Evolutionary conservation across 2,797 vertebrate genomes (phyloP).

Genomic region (Chromis chromis): DNA sequence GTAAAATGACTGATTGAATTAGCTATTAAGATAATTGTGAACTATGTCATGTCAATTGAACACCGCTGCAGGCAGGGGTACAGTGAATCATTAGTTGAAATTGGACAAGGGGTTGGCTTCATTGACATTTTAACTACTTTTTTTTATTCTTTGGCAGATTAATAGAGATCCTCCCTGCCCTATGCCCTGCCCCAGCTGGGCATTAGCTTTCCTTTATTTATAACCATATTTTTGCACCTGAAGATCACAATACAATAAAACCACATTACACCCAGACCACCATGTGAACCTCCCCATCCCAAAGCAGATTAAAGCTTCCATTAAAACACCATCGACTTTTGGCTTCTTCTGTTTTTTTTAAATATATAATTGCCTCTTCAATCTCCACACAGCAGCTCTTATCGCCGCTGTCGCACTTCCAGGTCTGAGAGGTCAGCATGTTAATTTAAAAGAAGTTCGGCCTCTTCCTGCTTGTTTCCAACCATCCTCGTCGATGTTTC

Average conservation of each 20-base stretch:
- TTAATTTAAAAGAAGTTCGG: slow-evolving; percentile 34
- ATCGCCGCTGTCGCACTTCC: slow-evolving; percentile 34
- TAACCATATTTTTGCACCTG: background rate
- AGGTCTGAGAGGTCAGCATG: slow-evolving; percentile 46
- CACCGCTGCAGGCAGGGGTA: slow-evolving; percentile 8
- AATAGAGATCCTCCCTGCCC: slow-evolving; percentile 19
- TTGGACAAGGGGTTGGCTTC: slow-evolving; percentile 31
- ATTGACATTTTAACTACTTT: slow-evolving; percentile 25
- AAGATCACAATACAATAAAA: slow-evolving; percentile 3
- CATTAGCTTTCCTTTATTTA: slow-evolving; percentile 18
- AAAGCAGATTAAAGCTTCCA: slow-evolving; percentile 55
- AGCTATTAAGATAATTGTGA: slow-evolving; percentile 59
- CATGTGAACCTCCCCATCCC: slow-evolving; percentile 9
- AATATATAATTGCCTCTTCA: slow-evolving; percentile 47
- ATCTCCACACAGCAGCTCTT: slow-evolving; percentile 45
- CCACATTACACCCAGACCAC: slow-evolving; percentile 21
- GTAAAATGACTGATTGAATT: slow-evolving; percentile 51
- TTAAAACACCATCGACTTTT: slow-evolving; percentile 49
- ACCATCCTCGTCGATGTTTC: background rate
- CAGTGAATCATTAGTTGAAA: slow-evolving; percentile 51
- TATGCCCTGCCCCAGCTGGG: background rate
- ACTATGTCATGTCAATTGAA: slow-evolving; percentile 40
- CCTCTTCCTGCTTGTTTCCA: background rate
- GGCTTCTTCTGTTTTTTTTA: background rate
- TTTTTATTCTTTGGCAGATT: slow-evolving; percentile 34